These are phyloP conservation scores for Neosalanx taihuensis DNA, from an alignment of 2,797 vertebrate species.

Conservation along the genomic window DNA sequence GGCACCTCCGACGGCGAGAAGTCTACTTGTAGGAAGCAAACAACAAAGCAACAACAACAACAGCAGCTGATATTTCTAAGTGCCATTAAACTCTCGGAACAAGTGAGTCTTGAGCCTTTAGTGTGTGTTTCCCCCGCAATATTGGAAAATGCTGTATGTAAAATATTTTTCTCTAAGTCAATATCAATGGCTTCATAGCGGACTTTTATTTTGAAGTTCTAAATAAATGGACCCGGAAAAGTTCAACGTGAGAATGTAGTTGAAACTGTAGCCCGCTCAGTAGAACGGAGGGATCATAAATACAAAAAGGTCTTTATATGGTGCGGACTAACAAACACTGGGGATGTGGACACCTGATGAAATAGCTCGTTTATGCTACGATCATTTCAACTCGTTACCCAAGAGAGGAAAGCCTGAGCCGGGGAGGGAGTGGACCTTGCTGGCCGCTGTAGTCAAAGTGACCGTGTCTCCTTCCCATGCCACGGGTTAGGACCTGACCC, in stretches of 20 bases:
- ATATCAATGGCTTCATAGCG: background rate
- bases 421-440: conserved; percentile 85
- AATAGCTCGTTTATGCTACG: conserved; percentile 78
- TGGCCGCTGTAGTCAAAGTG: conserved; percentile 81
- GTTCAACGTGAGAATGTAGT: background rate
- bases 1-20: too few relatives aligned
- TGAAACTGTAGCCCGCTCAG: background rate
- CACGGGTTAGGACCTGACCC: conserved; percentile 38
- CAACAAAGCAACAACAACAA: too few relatives aligned
- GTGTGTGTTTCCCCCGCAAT: too few relatives aligned
- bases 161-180: background rate
- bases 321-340: too few relatives aligned
- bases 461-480: conserved; percentile 1
- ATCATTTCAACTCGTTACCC: conserved; percentile 78
- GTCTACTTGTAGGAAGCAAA: too few relatives aligned
- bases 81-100: too few relatives aligned
- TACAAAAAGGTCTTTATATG: too few relatives aligned
- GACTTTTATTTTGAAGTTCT: conserved; percentile 33
- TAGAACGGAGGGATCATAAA: too few relatives aligned
- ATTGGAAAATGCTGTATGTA: too few relatives aligned
- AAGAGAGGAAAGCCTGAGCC: conserved; percentile 85
- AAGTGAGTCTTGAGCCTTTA: too few relatives aligned
- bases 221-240: conserved; percentile 13
- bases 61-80: too few relatives aligned
- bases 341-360: conserved; percentile 77